Evolutionary conservation across 1,140 invertebrate genomes (phyloP).

Genomic region (Brachionus plicatilis): DNA sequence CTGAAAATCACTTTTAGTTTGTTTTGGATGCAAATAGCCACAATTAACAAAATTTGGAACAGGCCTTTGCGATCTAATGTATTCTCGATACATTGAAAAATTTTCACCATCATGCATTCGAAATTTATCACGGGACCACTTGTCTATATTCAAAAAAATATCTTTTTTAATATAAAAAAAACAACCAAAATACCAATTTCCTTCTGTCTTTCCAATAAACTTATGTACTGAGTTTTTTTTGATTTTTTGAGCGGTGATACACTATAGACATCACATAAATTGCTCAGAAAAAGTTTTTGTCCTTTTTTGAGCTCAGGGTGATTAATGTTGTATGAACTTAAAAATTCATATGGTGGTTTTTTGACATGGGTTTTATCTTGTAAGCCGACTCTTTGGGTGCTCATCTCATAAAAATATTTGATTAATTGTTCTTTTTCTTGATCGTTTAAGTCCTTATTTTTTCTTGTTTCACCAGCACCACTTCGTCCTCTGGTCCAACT

Average conservation of each 20-base stretch:
- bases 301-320: slow-evolving; percentile 6
- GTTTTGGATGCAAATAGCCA: neutral
- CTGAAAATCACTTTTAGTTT: neutral
- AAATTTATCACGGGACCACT: slow-evolving; percentile 7
- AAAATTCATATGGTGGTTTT: neutral
- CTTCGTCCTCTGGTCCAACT: neutral
- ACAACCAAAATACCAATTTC: neutral
- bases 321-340: neutral
- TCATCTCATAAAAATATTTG: slow-evolving; percentile 1
- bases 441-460: neutral
- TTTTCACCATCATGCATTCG: slow-evolving; percentile 15
- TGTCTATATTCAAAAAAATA: neutral
- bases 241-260: slow-evolving; percentile 1
- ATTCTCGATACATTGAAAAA: neutral
- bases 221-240: slow-evolving; percentile 1
- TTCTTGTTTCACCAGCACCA: neutral
- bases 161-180: neutral
- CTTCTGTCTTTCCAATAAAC: neutral
- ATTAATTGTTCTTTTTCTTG: neutral
- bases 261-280: slow-evolving; percentile 13
- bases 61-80: neutral
- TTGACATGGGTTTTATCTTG: slow-evolving; percentile 11
- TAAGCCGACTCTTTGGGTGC: neutral
- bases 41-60: slow-evolving; percentile 23
- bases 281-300: slow-evolving; percentile 1